Percentiles rank a stretch among this genome's conserved stretches.
These are phyloP conservation scores for Istiophorus platypterus DNA, from an alignment of 2,113 vertebrate species.

Conservation along the genomic window DNA sequence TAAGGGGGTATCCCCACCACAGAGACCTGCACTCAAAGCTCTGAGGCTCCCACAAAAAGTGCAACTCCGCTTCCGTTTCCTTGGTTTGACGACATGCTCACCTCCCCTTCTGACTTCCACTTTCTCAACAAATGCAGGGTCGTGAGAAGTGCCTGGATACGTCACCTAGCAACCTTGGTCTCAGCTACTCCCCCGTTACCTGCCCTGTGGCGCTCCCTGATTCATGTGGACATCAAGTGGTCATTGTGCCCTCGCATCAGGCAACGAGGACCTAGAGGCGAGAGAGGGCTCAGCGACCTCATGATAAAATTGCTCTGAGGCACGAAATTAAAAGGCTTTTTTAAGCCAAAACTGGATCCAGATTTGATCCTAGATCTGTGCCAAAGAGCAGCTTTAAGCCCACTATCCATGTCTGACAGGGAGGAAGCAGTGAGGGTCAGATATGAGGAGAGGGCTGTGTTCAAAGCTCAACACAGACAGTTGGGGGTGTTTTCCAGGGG, in stretches of 20 bases:
- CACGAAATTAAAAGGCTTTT: conserved; percentile 42
- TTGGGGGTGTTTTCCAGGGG: conserved; percentile 59
- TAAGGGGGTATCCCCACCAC: conserved; percentile 75
- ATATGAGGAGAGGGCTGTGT: conserved; percentile 71
- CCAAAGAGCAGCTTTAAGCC: conserved; percentile 61
- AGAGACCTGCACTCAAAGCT: conserved; percentile 54
- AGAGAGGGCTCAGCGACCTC: conserved; percentile 48
- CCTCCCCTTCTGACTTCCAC: conserved; percentile 37
- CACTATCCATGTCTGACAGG: conserved; percentile 56
- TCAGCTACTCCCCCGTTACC: conserved; percentile 64
- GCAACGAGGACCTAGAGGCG: conserved; percentile 48
- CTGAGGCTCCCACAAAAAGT: conserved; percentile 23
- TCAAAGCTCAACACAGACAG: conserved; percentile 78
- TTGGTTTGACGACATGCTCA: conserved; percentile 5
- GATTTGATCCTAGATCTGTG: conserved; percentile 61
- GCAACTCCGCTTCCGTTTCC: conserved; percentile 14
- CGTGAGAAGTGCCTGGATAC: conserved; percentile 49
- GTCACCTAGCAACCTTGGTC: conserved; percentile 83
- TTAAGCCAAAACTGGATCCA: conserved; percentile 41
- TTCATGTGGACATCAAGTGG: conserved; percentile 47
- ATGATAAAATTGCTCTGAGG: conserved; percentile 55
- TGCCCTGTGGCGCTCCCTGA: conserved; percentile 47
- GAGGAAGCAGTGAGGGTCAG: conserved; percentile 57
- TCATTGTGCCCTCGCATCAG: conserved; percentile 54
- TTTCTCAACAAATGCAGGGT: conserved; percentile 48